Base-by-base conservation (phyloP, 2,888 invertebrate species). In the Spodoptera picta region DNA sequence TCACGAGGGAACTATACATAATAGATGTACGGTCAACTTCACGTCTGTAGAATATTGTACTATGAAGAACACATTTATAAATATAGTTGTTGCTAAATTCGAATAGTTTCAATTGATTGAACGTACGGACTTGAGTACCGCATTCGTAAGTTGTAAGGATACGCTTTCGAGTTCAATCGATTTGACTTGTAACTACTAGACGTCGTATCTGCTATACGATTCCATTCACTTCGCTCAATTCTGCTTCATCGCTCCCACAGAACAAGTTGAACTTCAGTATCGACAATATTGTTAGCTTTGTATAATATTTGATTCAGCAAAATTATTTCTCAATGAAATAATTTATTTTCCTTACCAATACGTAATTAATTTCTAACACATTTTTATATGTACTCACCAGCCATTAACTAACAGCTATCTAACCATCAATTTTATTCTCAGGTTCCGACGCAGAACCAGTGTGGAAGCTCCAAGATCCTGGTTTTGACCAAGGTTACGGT, bases 401-500 rank as follows among this genome's bases (percentile, higher is more conserved):
- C 6, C 36, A 36, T 36, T 36, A 6, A 36, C 9, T 19, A 19
- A 47, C 7, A 36, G n/a, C 27, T 19, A 69, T 62, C 31, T 43
- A 45, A 59, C 36, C 23, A 19, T 31, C 3, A 42, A 9, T 60
- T 55, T 52, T 84, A 48, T 66, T 86, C 62, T 24, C 90, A 95
- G 95, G 95, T 69, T 95, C 95, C 6, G 91, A 94, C 67, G 93
- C 94, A 2, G 95, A 95, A 65, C 95, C 95, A 1, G 95, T 95
- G 46, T 95, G 95, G 95, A 95, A 95, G 80, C 92, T 95, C 4
- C 95, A 95, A 79, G 95, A 95, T 76, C 94, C 93, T 0, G 94
- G 95, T 49, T 96, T 96, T 84, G 97, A 97, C 89, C 97, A 97
- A 85, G 97, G 97, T 45, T 97, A 97, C 88, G 97, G 96, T 0